Evolutionary conservation across 2,113 vertebrate species (phyloP).

Genomic region (Irena cyanogastra): DNA sequence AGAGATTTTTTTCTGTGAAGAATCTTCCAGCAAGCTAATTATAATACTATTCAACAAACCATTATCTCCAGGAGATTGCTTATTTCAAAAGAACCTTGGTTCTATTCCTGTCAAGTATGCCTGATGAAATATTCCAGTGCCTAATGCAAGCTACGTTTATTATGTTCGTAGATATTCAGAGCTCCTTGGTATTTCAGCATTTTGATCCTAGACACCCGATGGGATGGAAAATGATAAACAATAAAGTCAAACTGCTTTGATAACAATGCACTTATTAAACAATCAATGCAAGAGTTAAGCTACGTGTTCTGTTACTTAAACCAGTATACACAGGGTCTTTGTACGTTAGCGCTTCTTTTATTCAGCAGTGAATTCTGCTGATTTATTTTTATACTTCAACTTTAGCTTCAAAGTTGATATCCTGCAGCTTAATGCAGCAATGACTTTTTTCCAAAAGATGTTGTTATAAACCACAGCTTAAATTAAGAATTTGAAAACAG

Average conservation of each 20-base stretch:
- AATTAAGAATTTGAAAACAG: not conserved
- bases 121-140: not conserved
- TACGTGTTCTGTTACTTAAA: not conserved
- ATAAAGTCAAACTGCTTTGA: not conserved
- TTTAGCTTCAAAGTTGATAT: not conserved
- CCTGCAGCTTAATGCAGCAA: not conserved
- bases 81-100: not conserved
- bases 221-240: not conserved
- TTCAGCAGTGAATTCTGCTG: not conserved
- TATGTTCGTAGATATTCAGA: not conserved
- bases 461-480: not conserved
- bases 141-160: not conserved
- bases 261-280: not conserved
- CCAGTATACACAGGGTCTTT: not conserved
- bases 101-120: not conserved
- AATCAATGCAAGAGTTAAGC: not conserved
- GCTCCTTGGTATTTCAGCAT: not conserved
- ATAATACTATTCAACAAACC: not conserved
- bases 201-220: not conserved
- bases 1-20: not conserved
- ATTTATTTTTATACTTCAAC: not conserved
- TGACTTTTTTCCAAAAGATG: not conserved
- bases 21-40: slow-evolving; percentile 1
- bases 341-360: not conserved
- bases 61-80: not conserved